Evolutionary conservation across 2,888 invertebrate genomes (phyloP).

Genomic region (Neoscelio sp.): DNA sequence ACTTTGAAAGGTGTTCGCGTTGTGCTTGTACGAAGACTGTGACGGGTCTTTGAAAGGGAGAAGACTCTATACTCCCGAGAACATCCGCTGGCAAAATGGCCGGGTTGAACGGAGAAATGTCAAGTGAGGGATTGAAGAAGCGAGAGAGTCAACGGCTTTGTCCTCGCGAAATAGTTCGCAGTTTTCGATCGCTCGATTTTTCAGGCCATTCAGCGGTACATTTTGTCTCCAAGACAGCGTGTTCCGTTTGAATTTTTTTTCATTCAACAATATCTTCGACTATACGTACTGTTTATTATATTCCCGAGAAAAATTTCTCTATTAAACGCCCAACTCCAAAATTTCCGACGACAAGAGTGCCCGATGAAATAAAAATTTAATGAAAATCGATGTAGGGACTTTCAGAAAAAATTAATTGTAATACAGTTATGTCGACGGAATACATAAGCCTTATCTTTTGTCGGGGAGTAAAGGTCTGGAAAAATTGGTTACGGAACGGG

Average conservation of each 20-base stretch:
- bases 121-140: constrained; percentile 64
- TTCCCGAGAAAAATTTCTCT: constrained; percentile 15
- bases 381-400: too few relatives aligned
- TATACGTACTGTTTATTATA: constrained; percentile 45
- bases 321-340: background rate
- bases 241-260: background rate
- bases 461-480: constrained; percentile 21
- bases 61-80: constrained; percentile 70
- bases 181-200: constrained; percentile 74
- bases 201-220: constrained; percentile 65
- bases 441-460: background rate
- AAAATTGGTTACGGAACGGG: constrained; percentile 54
- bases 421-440: background rate
- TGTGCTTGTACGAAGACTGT: constrained; percentile 46
- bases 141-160: constrained; percentile 75
- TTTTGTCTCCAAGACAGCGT: constrained; percentile 65
- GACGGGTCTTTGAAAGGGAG: constrained; percentile 59
- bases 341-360: too few relatives aligned
- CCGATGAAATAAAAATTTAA: too few relatives aligned
- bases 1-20: constrained; percentile 52
- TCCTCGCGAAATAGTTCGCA: constrained; percentile 74
- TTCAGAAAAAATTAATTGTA: too few relatives aligned
- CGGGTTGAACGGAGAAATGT: constrained; percentile 56
- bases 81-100: constrained; percentile 72
- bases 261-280: constrained; percentile 2